Evolutionary conservation across 2,888 invertebrate species (phyloP).

Genomic region (Chaitophorus viminalis): DNA sequence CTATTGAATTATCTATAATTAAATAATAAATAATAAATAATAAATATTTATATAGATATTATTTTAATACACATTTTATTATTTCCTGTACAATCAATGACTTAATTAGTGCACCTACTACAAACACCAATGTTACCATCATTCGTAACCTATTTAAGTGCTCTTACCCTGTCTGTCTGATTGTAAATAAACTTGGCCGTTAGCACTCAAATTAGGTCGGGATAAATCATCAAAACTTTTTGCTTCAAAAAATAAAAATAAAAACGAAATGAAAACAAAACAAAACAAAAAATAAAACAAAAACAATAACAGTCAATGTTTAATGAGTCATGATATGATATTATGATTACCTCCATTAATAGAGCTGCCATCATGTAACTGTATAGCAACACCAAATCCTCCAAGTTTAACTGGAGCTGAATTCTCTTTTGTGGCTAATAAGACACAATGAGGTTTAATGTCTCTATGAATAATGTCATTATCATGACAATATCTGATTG

Average conservation of each 20-base stretch:
- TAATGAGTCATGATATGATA: neutral
- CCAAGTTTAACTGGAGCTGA: conserved; percentile 98
- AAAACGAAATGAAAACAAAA: conserved; percentile 57
- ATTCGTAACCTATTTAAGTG: conserved; percentile 51
- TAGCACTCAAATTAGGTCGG: conserved; percentile 80
- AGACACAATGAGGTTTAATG: conserved; percentile 95
- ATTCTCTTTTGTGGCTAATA: conserved; percentile 95
- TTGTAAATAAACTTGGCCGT: conserved; percentile 85
- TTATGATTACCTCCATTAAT: conserved; percentile 71
- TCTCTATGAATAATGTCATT: conserved; percentile 98
- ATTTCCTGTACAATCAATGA: too few relatives aligned
- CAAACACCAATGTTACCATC: conserved; percentile 20
- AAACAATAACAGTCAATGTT: conserved; percentile 35
- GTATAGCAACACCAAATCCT: conserved; percentile 96
- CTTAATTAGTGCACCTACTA: conserved; percentile 28
- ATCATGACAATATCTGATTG: conserved; percentile 96
- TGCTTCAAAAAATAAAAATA: conserved; percentile 63
- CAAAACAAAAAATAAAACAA: conserved; percentile 48
- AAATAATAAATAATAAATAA: neutral
- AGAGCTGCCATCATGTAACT: conserved; percentile 82
- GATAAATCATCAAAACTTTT: conserved; percentile 76
- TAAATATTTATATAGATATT: too few relatives aligned
- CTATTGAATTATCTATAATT: neutral
- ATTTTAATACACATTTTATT: too few relatives aligned
- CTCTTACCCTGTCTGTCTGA: conserved; percentile 85